Percentiles rank a stretch among this genome's conserved stretches.
phyloP scores from a whole-genome alignment of 2,888 invertebrate genomes.

The Apodemia zela region DNA sequence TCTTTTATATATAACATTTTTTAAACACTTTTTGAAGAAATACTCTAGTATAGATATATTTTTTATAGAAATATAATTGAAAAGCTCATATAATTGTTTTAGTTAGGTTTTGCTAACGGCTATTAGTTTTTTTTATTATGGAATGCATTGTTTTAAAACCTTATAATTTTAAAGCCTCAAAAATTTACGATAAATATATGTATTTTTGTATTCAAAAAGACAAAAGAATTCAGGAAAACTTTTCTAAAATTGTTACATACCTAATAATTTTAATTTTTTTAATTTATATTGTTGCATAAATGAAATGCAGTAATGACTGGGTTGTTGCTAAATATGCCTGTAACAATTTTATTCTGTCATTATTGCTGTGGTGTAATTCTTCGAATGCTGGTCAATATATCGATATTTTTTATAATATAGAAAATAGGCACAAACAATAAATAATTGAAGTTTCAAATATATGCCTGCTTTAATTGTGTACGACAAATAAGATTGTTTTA shows the following conservation, averaged over 20 bases:
- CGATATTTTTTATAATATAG: slow-evolving; percentile 7
- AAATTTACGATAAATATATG: neutral
- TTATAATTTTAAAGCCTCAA: neutral
- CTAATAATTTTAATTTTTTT: too few relatives aligned
- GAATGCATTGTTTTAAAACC: neutral
- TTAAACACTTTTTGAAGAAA: too few relatives aligned
- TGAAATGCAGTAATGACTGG: too few relatives aligned
- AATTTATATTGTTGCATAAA: too few relatives aligned
- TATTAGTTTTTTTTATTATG: neutral
- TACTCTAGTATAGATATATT: too few relatives aligned
- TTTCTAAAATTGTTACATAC: too few relatives aligned
- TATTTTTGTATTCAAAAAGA: neutral
- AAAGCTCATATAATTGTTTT: neutral
- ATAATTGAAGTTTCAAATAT: neutral
- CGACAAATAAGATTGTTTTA: neutral
- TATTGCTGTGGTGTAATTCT: neutral
- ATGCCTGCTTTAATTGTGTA: neutral
- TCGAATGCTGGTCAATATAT: neutral
- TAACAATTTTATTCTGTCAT: too few relatives aligned
- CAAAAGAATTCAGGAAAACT: neutral
- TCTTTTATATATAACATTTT: too few relatives aligned
- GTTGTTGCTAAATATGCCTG: too few relatives aligned
- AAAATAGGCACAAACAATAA: neutral
- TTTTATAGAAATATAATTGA: neutral
- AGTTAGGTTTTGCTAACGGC: neutral